These are phyloP conservation scores for Syndactyla subalaris DNA, from an alignment of 2,797 vertebrate genomes.

Conservation along the genomic window DNA sequence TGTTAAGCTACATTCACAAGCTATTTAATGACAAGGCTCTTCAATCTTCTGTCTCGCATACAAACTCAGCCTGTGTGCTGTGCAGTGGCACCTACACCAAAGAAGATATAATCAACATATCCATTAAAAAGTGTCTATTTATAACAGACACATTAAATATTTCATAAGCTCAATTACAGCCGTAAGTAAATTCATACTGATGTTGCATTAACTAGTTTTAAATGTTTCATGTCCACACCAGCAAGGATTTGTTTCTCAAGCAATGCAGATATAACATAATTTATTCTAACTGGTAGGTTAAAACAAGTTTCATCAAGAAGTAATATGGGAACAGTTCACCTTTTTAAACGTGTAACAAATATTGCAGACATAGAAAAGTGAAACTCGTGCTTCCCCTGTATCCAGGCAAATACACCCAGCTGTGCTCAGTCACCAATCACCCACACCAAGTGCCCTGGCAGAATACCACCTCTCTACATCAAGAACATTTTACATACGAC, in stretches of 20 bases:
- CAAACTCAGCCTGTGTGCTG: background rate
- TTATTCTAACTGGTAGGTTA: background rate
- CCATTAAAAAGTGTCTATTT: background rate
- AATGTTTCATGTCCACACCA: background rate
- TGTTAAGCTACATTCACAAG: background rate
- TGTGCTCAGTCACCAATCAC: background rate
- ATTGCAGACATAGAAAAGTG: background rate
- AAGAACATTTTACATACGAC: background rate
- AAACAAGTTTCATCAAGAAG: background rate
- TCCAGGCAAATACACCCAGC: background rate
- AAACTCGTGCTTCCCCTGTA: background rate
- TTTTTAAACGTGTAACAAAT: background rate
- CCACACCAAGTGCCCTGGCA: background rate
- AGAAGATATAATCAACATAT: background rate
- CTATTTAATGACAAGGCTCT: background rate
- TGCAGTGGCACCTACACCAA: background rate
- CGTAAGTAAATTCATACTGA: background rate
- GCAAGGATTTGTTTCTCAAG: background rate
- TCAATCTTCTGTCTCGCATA: background rate
- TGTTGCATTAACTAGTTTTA: background rate
- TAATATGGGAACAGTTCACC: background rate
- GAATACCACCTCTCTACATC: background rate
- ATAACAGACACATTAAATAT: background rate
- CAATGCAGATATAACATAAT: background rate
- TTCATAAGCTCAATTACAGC: background rate